Base-by-base conservation (phyloP, 2,113 vertebrate genomes). In the Lynx canadensis region DNA sequence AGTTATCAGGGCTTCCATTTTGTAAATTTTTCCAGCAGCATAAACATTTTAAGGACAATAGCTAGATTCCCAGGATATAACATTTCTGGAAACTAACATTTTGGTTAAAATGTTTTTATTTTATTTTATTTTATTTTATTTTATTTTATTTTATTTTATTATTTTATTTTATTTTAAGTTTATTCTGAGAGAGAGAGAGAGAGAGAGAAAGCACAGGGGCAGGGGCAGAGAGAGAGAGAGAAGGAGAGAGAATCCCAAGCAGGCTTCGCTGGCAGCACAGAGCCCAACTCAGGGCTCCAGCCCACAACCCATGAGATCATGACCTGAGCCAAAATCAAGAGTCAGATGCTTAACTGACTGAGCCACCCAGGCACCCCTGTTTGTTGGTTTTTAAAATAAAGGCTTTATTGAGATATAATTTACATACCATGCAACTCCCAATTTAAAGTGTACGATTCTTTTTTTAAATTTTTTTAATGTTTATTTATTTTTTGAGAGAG, bases 21-120 rank as follows among this genome's bases (percentile, higher is more conserved):
- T 95, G 66, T 96, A 90, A 88, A 27, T 4, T 80, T 98, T 91
- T 69, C 48, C 23, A 71, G 7, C 76, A 84, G 25, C 91, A n/a
- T 95, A 85, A 94, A 92, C 80, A 95, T 90, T 95, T 97, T 91
- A 94, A 96, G 85, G 86, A 15, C 36, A 95, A 19, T 90, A 71
- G 15, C 36, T 83, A 76, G 48, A 36, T 95, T 81, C 45, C 76
- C 91, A 48, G 60, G 71, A 63, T 91, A 93, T 74, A 87, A 29
- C 36, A 83, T 84, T 90, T 94, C 76, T 94, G 71, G 50, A 86
- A 93, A 76, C 45, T 76, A 86, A 86, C 38, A 93, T 93, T 94
- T 94, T 96, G 81, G 45, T 96, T 96, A 94, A 96, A 97, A 84
- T 48, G 48, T 76, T 25, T 93, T 80, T 95, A 55, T 93, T 90